A percentile compares a stretch with the other conserved stretches of the same genome.
Evolutionary conservation across 2,113 vertebrate species (phyloP).

Genomic region (Opisthocomus hoazin): DNA sequence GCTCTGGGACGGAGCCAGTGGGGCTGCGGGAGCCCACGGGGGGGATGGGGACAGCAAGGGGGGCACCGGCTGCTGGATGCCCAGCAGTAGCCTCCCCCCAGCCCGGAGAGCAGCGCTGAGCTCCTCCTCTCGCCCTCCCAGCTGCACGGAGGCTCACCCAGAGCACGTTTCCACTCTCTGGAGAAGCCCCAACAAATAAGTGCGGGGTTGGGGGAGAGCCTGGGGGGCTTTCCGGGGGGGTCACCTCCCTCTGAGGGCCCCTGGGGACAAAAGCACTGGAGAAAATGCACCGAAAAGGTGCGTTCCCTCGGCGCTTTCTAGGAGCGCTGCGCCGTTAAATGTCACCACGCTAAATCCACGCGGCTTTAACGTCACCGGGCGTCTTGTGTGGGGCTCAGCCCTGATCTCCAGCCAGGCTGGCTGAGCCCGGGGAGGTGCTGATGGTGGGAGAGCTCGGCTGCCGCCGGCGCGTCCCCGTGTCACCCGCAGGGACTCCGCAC

Average conservation of each 20-base stretch:
- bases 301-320: fast-evolving
- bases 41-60: not conserved
- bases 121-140: not conserved
- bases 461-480: not conserved
- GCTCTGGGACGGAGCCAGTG: fast-evolving
- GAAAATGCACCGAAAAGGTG: fast-evolving
- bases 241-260: not conserved
- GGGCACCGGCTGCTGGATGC: not conserved
- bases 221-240: not conserved
- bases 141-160: not conserved
- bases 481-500: not conserved
- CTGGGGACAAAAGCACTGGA: not conserved
- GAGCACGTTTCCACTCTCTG: not conserved
- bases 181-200: not conserved
- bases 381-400: not conserved
- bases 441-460: not conserved
- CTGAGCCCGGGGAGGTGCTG: not conserved
- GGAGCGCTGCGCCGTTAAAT: fast-evolving
- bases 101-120: fast-evolving
- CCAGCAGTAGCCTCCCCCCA: not conserved
- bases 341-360: fast-evolving
- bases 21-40: not conserved
- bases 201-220: not conserved
- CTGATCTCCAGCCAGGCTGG: not conserved
- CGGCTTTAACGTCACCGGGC: not conserved